These are phyloP conservation scores for Euthynnus affinis DNA, from an alignment of 2,797 vertebrate genomes.

Conservation along the genomic window DNA sequence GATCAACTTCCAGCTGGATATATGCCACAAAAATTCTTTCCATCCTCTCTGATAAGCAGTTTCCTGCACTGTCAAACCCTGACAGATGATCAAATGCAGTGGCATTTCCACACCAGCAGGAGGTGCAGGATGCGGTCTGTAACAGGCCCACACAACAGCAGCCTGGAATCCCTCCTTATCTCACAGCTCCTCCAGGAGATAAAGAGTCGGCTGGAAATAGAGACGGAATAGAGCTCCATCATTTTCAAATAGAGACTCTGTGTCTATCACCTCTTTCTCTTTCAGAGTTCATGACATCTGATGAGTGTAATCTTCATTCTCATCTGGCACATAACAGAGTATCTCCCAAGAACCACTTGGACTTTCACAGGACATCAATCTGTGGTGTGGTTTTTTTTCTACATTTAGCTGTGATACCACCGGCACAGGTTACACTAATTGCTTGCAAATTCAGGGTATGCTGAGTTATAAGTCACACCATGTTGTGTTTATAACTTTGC, in stretches of 20 bases:
- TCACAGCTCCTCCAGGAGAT: slow-evolving; percentile 65
- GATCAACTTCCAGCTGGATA: slow-evolving; percentile 8
- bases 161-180: slow-evolving; percentile 72
- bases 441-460: background rate
- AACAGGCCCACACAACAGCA: slow-evolving; percentile 41
- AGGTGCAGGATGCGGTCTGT: slow-evolving; percentile 49
- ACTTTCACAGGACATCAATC: slow-evolving; percentile 37
- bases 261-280: slow-evolving; percentile 58
- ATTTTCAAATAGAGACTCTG: slow-evolving; percentile 68
- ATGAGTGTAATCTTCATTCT: slow-evolving; percentile 52
- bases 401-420: background rate
- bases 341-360: slow-evolving; percentile 58
- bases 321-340: slow-evolving; percentile 47
- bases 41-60: background rate
- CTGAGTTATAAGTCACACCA: background rate
- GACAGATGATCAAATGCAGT: slow-evolving; percentile 17
- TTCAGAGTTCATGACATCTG: slow-evolving; percentile 54
- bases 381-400: slow-evolving; percentile 8
- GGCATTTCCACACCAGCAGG: slow-evolving; percentile 66
- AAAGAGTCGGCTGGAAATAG: slow-evolving; percentile 80
- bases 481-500: slow-evolving; percentile 14
- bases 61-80: background rate
- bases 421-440: background rate
- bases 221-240: slow-evolving; percentile 73
- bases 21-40: background rate